Base-by-base conservation (phyloP, 2,797 vertebrate genomes). In the Enteromius unitaeniatus region DNA sequence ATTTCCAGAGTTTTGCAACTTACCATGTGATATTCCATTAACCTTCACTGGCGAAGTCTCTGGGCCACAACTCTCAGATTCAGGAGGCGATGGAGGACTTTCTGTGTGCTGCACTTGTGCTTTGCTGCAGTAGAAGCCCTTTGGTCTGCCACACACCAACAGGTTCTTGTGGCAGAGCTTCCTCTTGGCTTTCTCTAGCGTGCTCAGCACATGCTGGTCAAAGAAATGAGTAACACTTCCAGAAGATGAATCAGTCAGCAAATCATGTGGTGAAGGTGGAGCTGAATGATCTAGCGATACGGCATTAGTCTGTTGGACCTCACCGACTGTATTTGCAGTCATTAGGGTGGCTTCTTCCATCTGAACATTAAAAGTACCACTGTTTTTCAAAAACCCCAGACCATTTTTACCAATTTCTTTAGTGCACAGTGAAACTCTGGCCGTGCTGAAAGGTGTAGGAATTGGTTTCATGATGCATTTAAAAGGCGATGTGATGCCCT, bases 131-230 rank as follows among this genome's bases (percentile, higher is more conserved):
- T 7, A 88, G 23, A 91, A 80, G 45, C 55, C 83, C 88, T 90
- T 94, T 0, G 91, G 70, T 89, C 90, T 92, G 47, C 84, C 67
- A 23, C 90, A 91, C 17, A 89, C 81, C 67, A 93, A 82, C 47
- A 93, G 87, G 45, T 93, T 92, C 75, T 74, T 89, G 4, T 88
- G 80, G 0, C 93, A 93, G 76, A 95, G 93, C 87, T 87, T 95
- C 72, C 88, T 94, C 87, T 90, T 95, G 82, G 93, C 94, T 60
- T 78, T 93, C 83, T 95, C 95, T 82, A 95, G 86, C 4, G 94
- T 93, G 89, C 91, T 92, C 3, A 92, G 49, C 3, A 91, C 78
- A 42, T 69, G 90, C 64, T 82, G 92, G 37, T 93, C 90, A 14
- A 82, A 81, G 47, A 83, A 83, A 17, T 83, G 69, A 21, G 83